A percentile compares a stretch with the other conserved stretches of the same genome.
Evolutionary conservation across 2,888 invertebrate genomes (phyloP).

Genomic region (Lasioglossum calceatum): DNA sequence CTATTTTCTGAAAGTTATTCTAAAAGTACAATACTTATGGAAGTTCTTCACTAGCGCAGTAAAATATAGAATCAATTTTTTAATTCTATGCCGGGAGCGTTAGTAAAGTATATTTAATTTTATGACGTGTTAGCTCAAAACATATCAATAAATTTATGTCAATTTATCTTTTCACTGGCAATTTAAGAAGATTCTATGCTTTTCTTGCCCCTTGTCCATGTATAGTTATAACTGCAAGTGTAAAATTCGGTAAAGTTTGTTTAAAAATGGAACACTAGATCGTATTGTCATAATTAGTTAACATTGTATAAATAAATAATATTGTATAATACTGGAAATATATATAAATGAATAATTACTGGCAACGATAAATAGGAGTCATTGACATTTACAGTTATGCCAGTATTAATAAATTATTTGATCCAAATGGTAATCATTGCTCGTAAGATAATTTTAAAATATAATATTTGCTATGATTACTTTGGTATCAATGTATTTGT

Average conservation of each 20-base stretch:
- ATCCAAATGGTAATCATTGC: conserved; percentile 45
- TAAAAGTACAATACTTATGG: conserved; percentile 14
- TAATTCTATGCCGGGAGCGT: conserved; percentile 10
- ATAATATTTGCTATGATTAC: conserved; percentile 46
- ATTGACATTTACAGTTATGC: conserved; percentile 41
- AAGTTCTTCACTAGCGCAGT: background rate
- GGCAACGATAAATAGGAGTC: conserved; percentile 37
- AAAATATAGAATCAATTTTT: conserved; percentile 32
- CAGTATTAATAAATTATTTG: conserved; percentile 59
- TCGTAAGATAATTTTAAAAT: conserved; percentile 45
- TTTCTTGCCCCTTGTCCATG: background rate
- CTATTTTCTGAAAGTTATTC: conserved; percentile 11
- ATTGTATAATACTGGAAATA: conserved; percentile 52
- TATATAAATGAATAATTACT: conserved; percentile 48
- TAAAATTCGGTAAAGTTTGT: conserved; percentile 36
- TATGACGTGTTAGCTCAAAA: conserved; percentile 26
- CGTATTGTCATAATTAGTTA: conserved; percentile 48
- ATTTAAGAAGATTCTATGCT: conserved; percentile 29
- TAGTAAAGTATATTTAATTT: conserved; percentile 37
- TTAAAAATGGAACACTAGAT: conserved; percentile 28
- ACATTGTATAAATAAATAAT: conserved; percentile 55
- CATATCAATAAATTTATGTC: conserved; percentile 32
- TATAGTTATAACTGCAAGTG: conserved; percentile 28
- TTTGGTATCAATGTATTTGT: conserved; percentile 51
- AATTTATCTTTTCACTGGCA: conserved; percentile 32